These are phyloP conservation scores for Chaetodon trifasciatus DNA, from an alignment of 2,797 vertebrate species.

Conservation along the genomic window DNA sequence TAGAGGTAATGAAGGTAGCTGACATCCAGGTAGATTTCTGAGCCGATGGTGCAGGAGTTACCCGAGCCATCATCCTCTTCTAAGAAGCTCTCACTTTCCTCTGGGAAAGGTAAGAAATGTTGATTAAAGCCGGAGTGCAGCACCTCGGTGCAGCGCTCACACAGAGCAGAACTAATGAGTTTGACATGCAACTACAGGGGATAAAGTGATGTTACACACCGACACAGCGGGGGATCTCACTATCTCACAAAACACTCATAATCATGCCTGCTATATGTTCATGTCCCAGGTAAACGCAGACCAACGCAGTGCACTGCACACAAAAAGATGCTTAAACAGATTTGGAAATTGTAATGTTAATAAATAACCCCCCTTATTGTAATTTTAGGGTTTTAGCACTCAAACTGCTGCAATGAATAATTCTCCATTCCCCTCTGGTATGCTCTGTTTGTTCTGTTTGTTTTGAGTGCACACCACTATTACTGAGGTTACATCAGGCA, in stretches of 20 bases:
- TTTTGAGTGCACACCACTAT: constrained; percentile 2
- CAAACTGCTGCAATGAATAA: not conserved
- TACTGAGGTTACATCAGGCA: not conserved
- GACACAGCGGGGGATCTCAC: constrained; percentile 54
- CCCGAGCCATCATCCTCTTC: constrained; percentile 73
- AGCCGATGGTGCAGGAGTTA: constrained; percentile 91
- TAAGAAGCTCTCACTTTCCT: constrained; percentile 56
- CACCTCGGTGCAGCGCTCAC: constrained; percentile 24
- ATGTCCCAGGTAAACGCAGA: constrained; percentile 49
- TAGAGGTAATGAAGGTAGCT: constrained; percentile 97
- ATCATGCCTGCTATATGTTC: constrained; percentile 35
- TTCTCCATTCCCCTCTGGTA: constrained; percentile 1
- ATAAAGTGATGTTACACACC: constrained; percentile 59
- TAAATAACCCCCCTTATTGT: constrained; percentile 16
- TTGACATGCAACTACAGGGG: constrained; percentile 62
- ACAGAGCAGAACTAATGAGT: constrained; percentile 70
- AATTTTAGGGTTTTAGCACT: constrained; percentile 7
- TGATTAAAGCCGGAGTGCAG: constrained; percentile 35
- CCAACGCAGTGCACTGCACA: constrained; percentile 25
- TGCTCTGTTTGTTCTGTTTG: not conserved
- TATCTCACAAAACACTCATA: constrained; percentile 46
- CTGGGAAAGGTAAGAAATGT: constrained; percentile 68
- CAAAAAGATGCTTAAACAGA: constrained; percentile 28
- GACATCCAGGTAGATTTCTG: constrained; percentile 91
- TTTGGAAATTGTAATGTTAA: constrained; percentile 14